Conservation (phyloP, 2,797 vertebrate genomes). For the Coluber constrictor region DNA sequence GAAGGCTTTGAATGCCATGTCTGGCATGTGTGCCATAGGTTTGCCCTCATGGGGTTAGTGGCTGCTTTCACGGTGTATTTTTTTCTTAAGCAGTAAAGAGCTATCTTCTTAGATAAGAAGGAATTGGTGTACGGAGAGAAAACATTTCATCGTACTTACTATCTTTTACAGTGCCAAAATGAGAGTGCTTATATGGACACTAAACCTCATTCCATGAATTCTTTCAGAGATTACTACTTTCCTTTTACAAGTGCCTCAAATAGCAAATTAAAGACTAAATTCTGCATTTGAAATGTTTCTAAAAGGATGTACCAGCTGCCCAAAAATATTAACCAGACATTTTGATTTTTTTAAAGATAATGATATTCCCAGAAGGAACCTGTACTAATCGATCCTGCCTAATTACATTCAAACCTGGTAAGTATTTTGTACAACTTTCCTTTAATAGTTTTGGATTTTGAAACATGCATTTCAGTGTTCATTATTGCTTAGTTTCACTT, state of each 20-base stretch:
- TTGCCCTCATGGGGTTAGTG: neutral
- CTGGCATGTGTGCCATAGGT: too few species aligned
- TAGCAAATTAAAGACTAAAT: neutral
- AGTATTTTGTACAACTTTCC: constrained; percentile 46
- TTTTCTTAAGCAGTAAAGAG: neutral
- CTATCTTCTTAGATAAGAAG: neutral
- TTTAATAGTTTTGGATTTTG: neutral
- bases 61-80: neutral
- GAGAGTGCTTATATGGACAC: neutral
- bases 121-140: too few species aligned
- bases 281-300: neutral
- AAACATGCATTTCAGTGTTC: neutral
- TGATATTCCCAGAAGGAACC: constrained; percentile 99
- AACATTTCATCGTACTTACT: neutral
- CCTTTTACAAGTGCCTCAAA: neutral
- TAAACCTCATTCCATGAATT: constrained; percentile 3
- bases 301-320: neutral
- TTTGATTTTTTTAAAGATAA: constrained; percentile 78
- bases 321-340: constrained; percentile 25
- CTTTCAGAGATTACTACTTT: neutral
- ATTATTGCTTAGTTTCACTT: neutral
- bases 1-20: too few species aligned
- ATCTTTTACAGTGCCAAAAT: neutral
- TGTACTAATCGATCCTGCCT: constrained; percentile 98
- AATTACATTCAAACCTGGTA: constrained; percentile 98